Conservation (phyloP, 2,797 vertebrate species). For the Spinibarbus caldwelli region DNA sequence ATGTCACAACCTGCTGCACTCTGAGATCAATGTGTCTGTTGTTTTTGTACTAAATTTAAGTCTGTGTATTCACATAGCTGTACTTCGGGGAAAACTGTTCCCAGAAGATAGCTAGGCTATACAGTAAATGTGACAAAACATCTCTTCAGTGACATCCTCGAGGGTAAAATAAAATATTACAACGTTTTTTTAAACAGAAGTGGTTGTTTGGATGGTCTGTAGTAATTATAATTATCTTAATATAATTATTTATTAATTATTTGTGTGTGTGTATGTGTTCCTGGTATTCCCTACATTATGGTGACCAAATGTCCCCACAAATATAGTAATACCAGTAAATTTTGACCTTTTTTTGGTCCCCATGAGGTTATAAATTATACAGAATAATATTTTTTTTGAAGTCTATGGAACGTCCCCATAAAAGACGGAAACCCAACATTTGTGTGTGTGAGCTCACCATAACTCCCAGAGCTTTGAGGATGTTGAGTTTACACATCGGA, state of each 20-base stretch:
- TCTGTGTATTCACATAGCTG: background rate
- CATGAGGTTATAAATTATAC: background rate
- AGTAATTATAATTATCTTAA: background rate
- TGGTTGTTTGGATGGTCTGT: too few relatives aligned
- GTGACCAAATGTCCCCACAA: too few relatives aligned
- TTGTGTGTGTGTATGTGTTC: background rate
- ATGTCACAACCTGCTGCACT: background rate
- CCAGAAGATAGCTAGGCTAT: background rate
- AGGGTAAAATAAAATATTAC: background rate
- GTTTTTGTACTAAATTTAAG: conserved; percentile 16
- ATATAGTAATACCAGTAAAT: too few relatives aligned
- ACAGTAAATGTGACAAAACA: conserved; percentile 2
- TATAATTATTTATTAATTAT: background rate
- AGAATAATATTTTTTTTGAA: background rate
- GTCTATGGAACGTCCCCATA: background rate
- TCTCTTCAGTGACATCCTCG: background rate
- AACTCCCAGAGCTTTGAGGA: conserved; percentile 96
- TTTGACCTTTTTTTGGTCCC: background rate
- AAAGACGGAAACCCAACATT: background rate
- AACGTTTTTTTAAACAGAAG: too few relatives aligned
- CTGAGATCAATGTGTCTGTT: background rate
- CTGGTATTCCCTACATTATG: background rate
- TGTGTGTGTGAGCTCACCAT: conserved; percentile 79
- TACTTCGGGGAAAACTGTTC: background rate
- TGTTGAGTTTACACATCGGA: conserved; percentile 99